Base-by-base conservation (phyloP, 2,113 vertebrate species). In the Microcebus jonahi region DNA sequence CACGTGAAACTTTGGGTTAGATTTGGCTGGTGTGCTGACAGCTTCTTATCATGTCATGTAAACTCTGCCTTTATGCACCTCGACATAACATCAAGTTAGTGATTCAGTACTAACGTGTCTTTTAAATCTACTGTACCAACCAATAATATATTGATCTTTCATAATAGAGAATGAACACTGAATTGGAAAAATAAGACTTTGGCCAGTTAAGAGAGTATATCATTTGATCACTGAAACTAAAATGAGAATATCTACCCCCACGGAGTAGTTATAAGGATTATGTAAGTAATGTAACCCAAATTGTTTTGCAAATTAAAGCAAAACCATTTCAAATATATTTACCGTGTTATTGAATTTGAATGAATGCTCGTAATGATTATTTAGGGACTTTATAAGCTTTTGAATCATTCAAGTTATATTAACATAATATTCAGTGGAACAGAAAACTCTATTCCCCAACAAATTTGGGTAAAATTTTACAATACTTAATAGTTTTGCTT, bases 201-300 rank as follows among this genome's bases (percentile, higher is more conserved):
- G 48, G 6, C 12, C 23, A 93, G 8, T 91, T 91, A 68, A 63
- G 42, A 87, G 25, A 89, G 27, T 0, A 5, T 67, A 57, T 68
- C 27, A 63, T 94, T 67, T 89, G 57, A 89, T 73, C 57, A 84
- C 18, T 68, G n/a, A 87, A 85, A 87, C n/a, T 67, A 63, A 84
- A 95, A 88, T 63, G 18, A 25, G 50, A 89, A 10, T 93, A 80
- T 63, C 48, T 84, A 61, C 5, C 53, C 20, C 11, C 21, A 48
- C 21, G 25, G 48, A 42, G 15, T 48, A 80, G 29, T 68, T 94
- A 3, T 42, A 87, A 79, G 27, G 36, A 68, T 75, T 81, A 70
- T 75, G 12, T 39, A 90, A 25, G 3, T n/a, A n/a, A 93, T 36
- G 45, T 12, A 88, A 45, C 34, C 25, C 70, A 96, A 93, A 45